Percentiles rank a stretch among this genome's conserved stretches.
Evolutionary conservation across 2,113 vertebrate genomes (phyloP).

Genomic region (Butorides virescens): DNA sequence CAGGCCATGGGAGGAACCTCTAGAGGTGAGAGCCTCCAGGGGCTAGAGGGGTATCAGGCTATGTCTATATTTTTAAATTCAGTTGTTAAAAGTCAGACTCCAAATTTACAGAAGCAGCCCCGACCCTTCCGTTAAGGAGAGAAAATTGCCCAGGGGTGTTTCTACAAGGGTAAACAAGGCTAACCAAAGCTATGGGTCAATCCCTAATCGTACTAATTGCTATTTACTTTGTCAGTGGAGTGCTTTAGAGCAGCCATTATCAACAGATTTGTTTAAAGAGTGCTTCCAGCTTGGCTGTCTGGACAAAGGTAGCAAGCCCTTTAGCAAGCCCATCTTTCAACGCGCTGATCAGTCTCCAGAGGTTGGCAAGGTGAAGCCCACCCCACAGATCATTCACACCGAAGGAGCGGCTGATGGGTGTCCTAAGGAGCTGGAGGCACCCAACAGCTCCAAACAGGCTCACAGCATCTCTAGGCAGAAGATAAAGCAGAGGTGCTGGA

Average conservation of each 20-base stretch:
- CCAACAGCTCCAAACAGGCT: neutral
- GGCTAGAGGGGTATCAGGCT: neutral
- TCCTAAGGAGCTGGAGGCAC: neutral
- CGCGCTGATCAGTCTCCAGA: neutral
- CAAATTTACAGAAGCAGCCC: neutral
- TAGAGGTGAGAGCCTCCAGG: neutral
- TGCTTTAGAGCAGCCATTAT: neutral
- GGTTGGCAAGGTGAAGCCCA: neutral
- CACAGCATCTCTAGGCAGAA: neutral
- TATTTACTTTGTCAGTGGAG: slow-evolving; percentile 21
- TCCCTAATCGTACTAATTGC: slow-evolving; percentile 1
- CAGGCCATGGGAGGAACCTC: neutral
- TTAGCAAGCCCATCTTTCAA: neutral
- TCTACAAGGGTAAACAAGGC: neutral
- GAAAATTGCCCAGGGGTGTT: neutral
- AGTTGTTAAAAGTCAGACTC: neutral
- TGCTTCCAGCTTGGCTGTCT: neutral
- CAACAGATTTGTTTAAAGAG: neutral
- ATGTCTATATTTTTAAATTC: neutral
- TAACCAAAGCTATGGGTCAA: neutral
- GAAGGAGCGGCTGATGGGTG: neutral
- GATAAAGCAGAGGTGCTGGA: neutral
- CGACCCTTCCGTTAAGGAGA: neutral
- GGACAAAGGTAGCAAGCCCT: neutral
- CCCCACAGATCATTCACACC: neutral